A percentile compares a stretch with the other conserved stretches of the same genome.
These are phyloP conservation scores for Psilopsiagon aymara DNA, from an alignment of 2,113 vertebrate genomes.

Conservation along the genomic window DNA sequence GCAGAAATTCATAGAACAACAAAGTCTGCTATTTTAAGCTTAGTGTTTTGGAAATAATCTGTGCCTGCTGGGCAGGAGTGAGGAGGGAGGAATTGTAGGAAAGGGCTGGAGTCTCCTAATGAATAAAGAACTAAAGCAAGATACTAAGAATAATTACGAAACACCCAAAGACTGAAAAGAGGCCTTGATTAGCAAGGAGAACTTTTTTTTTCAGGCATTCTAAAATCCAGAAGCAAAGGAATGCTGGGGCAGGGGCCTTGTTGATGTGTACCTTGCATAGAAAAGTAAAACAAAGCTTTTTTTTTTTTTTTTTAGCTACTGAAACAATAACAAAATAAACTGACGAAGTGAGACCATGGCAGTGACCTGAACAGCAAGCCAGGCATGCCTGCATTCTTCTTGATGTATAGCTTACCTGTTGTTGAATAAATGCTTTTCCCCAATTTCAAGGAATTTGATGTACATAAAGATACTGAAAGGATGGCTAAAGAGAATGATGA, in stretches of 20 bases:
- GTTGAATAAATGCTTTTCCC: background rate
- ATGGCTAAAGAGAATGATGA: background rate
- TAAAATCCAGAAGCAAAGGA: background rate
- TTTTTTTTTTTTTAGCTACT: background rate
- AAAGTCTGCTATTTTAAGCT: background rate
- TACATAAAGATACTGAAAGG: background rate
- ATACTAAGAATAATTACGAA: background rate
- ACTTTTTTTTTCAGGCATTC: background rate
- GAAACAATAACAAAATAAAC: background rate
- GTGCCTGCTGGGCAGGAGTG: background rate
- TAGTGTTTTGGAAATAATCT: background rate
- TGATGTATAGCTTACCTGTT: background rate
- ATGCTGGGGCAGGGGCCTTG: background rate
- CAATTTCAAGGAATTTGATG: background rate
- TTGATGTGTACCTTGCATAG: background rate
- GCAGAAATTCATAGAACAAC: conserved; percentile 18
- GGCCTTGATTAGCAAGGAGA: background rate
- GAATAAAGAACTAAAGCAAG: background rate
- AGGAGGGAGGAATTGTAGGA: background rate
- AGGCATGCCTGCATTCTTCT: background rate
- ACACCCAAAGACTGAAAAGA: background rate
- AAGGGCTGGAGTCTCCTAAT: background rate
- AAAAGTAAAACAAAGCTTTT: background rate
- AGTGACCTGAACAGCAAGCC: background rate
- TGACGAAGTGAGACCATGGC: background rate